Evolutionary conservation across 2,113 vertebrate species (phyloP), one percentile per base, ranked within the genome.

Genomic region (Oryzias celebensis): DNA sequence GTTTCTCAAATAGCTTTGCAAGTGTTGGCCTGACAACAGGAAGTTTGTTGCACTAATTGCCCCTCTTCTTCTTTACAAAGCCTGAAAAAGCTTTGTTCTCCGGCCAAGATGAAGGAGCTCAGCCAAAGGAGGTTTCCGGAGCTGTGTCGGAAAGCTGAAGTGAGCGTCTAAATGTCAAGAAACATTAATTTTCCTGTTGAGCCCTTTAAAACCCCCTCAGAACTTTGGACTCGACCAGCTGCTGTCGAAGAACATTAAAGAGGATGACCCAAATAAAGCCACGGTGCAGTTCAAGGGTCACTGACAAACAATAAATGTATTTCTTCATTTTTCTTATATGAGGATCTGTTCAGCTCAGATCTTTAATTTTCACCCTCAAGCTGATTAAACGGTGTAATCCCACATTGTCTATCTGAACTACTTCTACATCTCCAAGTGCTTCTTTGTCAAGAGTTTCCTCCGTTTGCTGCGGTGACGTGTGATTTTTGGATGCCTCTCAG

Each of bases 1-100:
- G 75, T 51, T 64, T 48, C 42, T 52, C 52, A 59, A 42, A 45
- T 51, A 56, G 53, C 18, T 43, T 76, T 67, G 18, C 83, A 85
- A 71, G 68, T 81, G 78, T 73, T 41, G 16, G 8, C 49, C 72
- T 73, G 68, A 71, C 58, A 63, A 26, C 69, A 52, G 62, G 45
- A 62, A 52, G 23, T 13, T 1, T 24, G 8, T 18, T 48, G 50
- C 13, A 14, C 48, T 62, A 58, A 64, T 49, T 36, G 17, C 14
- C 36, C 8, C n/a, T 16, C 24, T 0, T 47, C 14, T 63, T 28
- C n/a, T 45, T 4, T 2, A 64, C 58, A 36, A 46, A 63, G n/a
- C 28, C 48, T 60, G 18, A 73, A 28, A 58, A 47, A 14, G 36
- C 45, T 52, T 46, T 68, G 15, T 17, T 64, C 54, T 23, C 16